These are phyloP conservation scores for Misgurnus mizolepis DNA, from an alignment of 2,113 vertebrate species.

Conservation along the genomic window DNA sequence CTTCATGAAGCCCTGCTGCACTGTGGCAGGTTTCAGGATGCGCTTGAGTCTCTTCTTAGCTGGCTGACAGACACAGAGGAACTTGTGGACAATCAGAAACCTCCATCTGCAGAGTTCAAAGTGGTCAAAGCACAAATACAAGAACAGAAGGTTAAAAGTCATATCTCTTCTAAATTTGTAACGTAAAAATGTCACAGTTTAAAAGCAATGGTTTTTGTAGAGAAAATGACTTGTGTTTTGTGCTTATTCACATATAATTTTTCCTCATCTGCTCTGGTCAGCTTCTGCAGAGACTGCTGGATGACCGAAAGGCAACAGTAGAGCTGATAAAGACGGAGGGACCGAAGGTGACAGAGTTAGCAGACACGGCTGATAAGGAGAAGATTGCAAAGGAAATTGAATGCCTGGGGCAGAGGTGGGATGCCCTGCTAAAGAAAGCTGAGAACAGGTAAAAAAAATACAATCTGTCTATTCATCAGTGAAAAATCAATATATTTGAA, in stretches of 20 bases:
- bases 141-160: slow-evolving; percentile 88
- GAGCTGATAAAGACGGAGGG: slow-evolving; percentile 93
- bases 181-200: too few species aligned
- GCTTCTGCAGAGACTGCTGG: slow-evolving; percentile 93
- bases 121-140: slow-evolving; percentile 99
- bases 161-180: neutral
- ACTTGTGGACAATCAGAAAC: slow-evolving; percentile 93
- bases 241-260: slow-evolving; percentile 56
- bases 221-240: neutral
- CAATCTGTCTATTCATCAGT: neutral
- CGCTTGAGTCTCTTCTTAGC: slow-evolving; percentile 93
- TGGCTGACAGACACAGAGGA: slow-evolving; percentile 97
- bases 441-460: slow-evolving; percentile 81
- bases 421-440: slow-evolving; percentile 87
- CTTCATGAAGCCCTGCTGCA: slow-evolving; percentile 93
- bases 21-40: slow-evolving; percentile 97
- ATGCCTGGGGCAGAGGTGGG: slow-evolving; percentile 90
- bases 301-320: slow-evolving; percentile 91
- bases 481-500: too few species aligned
- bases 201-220: neutral
- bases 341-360: slow-evolving; percentile 87
- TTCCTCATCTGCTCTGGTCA: slow-evolving; percentile 65
- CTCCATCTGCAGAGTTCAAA: slow-evolving; percentile 95
- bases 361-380: slow-evolving; percentile 86
- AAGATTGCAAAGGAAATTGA: slow-evolving; percentile 89